Evolutionary conservation across 2,113 vertebrate genomes (phyloP).

Genomic region (Larimichthys polyactis): DNA sequence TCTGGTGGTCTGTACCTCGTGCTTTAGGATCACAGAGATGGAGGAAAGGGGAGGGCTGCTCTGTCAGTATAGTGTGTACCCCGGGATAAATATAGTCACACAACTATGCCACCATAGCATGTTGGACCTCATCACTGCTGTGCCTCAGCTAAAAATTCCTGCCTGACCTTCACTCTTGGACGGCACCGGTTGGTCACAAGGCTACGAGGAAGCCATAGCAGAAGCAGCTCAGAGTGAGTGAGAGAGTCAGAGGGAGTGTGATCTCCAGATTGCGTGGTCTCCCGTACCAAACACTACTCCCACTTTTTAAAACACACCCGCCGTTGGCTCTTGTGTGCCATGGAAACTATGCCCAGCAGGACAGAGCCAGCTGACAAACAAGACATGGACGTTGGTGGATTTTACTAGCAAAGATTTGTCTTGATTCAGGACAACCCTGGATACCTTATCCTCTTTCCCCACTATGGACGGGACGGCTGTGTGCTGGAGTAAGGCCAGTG

Average conservation of each 20-base stretch:
- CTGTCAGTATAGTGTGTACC: conserved; percentile 92
- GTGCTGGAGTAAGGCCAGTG: conserved; percentile 94
- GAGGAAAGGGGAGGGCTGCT: conserved; percentile 86
- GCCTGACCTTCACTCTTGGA: conserved; percentile 88
- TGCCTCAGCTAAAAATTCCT: conserved; percentile 94
- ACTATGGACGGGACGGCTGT: conserved; percentile 91
- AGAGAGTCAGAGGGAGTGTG: conserved; percentile 32
- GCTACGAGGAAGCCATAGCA: conserved; percentile 66
- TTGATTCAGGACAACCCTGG: conserved; percentile 66
- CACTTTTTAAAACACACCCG: conserved; percentile 64
- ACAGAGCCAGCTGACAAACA: conserved; percentile 49
- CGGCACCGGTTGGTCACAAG: conserved; percentile 82
- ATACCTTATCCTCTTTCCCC: conserved; percentile 71
- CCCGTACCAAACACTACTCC: conserved; percentile 57
- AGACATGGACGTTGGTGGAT: conserved; percentile 56
- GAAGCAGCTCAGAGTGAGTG: conserved; percentile 33
- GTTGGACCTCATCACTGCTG: conserved; percentile 88
- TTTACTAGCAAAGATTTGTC: conserved; percentile 52
- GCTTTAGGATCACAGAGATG: conserved; percentile 84
- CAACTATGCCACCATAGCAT: conserved; percentile 85
- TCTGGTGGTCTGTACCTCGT: conserved; percentile 80
- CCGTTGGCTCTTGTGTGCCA: conserved; percentile 45
- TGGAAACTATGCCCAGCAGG: conserved; percentile 71
- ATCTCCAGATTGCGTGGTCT: conserved; percentile 45
- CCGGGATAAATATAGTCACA: conserved; percentile 94